A percentile compares a stretch with the other conserved stretches of the same genome.
These are phyloP conservation scores for Arothron firmamentum DNA, from an alignment of 2,113 vertebrate species.

Conservation along the genomic window DNA sequence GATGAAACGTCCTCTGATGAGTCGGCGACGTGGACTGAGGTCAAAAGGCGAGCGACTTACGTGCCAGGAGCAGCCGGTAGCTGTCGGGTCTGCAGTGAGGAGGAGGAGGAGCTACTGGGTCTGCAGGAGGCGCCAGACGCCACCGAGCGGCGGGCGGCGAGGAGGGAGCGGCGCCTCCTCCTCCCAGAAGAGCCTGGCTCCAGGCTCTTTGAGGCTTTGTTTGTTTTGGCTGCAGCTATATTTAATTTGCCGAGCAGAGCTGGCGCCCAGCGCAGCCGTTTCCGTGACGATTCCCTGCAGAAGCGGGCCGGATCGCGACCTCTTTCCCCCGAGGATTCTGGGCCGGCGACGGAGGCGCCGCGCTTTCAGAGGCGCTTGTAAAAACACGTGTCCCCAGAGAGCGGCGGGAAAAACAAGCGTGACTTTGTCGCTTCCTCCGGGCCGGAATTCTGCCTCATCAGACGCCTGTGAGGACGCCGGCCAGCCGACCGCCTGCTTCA, in stretches of 20 bases:
- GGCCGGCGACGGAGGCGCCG: background rate
- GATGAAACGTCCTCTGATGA: no score
- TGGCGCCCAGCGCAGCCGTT: background rate
- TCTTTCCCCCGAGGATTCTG: conserved; percentile 12
- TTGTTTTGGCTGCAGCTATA: conserved; percentile 4
- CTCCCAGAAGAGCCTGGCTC: background rate
- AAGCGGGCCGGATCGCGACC: background rate
- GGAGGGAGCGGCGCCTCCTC: conserved; percentile 1
- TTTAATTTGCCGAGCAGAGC: conserved; percentile 17
- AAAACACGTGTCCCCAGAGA: conserved; percentile 57
- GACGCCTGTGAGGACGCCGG: no score
- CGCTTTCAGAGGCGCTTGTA: conserved; percentile 44
- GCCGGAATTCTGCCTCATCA: conserved; percentile 26
- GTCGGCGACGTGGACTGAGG: no score
- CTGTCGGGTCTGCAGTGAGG: conserved; percentile 25
- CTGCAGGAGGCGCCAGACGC: conserved; percentile 18
- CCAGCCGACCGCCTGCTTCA: no score
- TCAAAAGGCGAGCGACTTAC: conserved; percentile 7
- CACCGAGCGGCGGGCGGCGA: no score
- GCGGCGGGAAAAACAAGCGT: conserved; percentile 15
- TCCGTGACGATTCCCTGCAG: conserved; percentile 6
- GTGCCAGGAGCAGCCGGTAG: conserved; percentile 2
- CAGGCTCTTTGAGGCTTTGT: conserved; percentile 8
- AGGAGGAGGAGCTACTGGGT: conserved; percentile 11
- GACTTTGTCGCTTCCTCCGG: conserved; percentile 44